Evolutionary conservation across 2,888 invertebrate species (phyloP), one percentile per base, ranked within the genome.

Genomic region (Laothoe populi): DNA sequence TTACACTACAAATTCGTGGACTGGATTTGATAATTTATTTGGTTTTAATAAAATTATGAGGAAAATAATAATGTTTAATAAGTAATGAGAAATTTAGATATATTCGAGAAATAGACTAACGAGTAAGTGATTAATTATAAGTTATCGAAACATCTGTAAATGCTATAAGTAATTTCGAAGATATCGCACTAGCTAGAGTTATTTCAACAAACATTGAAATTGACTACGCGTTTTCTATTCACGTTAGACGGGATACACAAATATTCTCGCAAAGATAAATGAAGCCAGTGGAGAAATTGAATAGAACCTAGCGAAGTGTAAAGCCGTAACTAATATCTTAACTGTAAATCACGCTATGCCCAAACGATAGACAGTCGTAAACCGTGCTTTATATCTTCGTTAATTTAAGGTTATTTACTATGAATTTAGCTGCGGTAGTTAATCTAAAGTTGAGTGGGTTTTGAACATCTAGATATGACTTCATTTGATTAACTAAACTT

Each of bases 291-390:
- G 31, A 35, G 53, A 53, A 53, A 53, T 53, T 53, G 31, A 53
- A 53, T 53, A 53, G 35, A 53, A 53, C 16, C 53, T 35, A 31
- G 53, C 53, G 53, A 35, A 35, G 35, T 31, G 53, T 19, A 53
- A 49, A 53, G 31, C 53, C 53, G 31, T 53, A 19, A 35, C 35
- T 53, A 53, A 53, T 35, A 53, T 35, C 53, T 53, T 4, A 53
- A 35, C 31, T 53, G 35, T 53, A 35, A 53, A 53, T 53, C 53
- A 53, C 31, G 35, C 16, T 31, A 35, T 35, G 44, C 19, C 19
- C 38, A 38, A 10, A 1, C 35, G 35, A 44, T 44, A 44, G 44
- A 44, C 44, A 53, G 53, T 53, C 53, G 53, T 53, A 53, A 35
- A 19, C 31, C 19, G 4, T 11, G 35, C 53, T 53, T 49, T 26